Conservation (phyloP, 2,888 invertebrate species). For the Coenonympha glycerion region DNA sequence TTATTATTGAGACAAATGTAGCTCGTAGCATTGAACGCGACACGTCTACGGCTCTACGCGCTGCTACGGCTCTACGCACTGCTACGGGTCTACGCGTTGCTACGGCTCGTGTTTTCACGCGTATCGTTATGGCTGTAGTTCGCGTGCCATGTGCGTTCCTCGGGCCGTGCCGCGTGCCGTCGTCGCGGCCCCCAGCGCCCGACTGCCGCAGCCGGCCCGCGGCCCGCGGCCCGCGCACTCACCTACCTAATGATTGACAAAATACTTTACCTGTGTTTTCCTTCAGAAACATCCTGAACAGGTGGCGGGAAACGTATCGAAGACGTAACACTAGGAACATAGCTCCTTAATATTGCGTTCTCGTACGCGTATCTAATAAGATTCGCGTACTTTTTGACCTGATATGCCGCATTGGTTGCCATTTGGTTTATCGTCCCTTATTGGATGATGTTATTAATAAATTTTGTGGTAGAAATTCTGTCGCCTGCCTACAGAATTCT, state of each 20-base stretch:
- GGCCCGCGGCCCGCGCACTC: constrained; percentile 34
- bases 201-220: constrained; percentile 32
- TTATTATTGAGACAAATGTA: constrained; percentile 9
- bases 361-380: neutral
- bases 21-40: neutral
- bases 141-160: constrained; percentile 27
- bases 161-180: constrained; percentile 32
- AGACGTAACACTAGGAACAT: constrained; percentile 12
- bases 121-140: constrained; percentile 13
- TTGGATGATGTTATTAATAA: neutral
- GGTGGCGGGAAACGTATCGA: constrained; percentile 29
- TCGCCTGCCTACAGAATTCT: too few species aligned
- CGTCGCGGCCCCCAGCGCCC: constrained; percentile 38
- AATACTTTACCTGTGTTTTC: constrained; percentile 66
- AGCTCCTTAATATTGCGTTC: neutral
- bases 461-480: neutral
- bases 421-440: neutral
- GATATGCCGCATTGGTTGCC: constrained; percentile 2
- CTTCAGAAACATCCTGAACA: constrained; percentile 42
- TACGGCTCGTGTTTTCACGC: constrained; percentile 11
- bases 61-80: too few species aligned
- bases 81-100: too few species aligned
- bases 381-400: neutral
- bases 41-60: constrained; percentile 17
- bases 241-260: constrained; percentile 66